phyloP scores from a whole-genome alignment of 2,888 invertebrate genomes.

The Poecilobothrus nobilitatus region DNA sequence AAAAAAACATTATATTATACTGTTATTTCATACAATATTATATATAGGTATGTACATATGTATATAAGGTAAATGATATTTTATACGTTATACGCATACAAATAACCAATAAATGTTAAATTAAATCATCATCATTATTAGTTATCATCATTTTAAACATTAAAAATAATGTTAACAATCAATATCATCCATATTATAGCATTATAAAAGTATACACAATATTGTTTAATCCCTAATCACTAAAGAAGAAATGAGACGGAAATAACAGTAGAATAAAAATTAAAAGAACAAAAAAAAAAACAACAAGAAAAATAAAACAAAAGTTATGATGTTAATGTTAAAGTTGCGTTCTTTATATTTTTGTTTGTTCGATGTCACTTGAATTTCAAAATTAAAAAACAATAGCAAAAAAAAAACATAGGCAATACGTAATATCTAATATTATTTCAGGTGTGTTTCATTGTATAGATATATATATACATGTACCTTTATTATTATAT shows the following conservation, averaged over 20 bases:
- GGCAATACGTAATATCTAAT: too few relatives aligned
- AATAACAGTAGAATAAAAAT: too few relatives aligned
- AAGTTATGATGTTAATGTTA: not conserved
- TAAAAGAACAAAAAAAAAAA: too few relatives aligned
- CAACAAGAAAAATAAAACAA: too few relatives aligned
- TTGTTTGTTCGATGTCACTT: not conserved
- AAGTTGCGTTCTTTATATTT: not conserved
- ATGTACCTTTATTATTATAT: not conserved
- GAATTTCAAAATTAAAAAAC: not conserved
- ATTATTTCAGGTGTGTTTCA: conserved; percentile 4
- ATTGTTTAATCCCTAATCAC: too few relatives aligned
- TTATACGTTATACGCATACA: not conserved
- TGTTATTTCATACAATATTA: too few relatives aligned
- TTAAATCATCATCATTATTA: not conserved
- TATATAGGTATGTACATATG: too few relatives aligned
- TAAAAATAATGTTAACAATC: not conserved
- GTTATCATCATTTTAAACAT: not conserved
- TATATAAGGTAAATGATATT: too few relatives aligned
- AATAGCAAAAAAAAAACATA: not conserved
- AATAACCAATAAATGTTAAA: not conserved
- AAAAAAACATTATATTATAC: too few relatives aligned
- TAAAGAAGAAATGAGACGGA: too few relatives aligned
- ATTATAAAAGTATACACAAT: not conserved
- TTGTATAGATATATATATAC: too few relatives aligned
- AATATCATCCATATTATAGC: not conserved